Evolutionary conservation across 1,140 invertebrate genomes (phyloP).

Genomic region (Tetramorium alpestre): DNA sequence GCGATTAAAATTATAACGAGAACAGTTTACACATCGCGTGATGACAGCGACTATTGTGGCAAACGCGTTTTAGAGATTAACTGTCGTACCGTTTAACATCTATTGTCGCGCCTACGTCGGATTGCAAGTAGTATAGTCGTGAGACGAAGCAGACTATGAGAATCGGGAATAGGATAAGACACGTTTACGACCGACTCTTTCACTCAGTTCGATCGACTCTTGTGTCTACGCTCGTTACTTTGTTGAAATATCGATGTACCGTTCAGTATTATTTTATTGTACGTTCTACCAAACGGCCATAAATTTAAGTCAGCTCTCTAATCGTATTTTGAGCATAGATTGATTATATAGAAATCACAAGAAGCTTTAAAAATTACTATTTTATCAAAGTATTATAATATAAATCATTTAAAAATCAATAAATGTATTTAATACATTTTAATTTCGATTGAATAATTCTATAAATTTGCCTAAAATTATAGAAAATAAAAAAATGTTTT

Average conservation of each 20-base stretch:
- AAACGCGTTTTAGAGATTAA: conserved; percentile 57
- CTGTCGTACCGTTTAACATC: conserved; percentile 64
- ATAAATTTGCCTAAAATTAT: not conserved
- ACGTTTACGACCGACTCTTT: conserved; percentile 35
- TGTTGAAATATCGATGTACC: conserved; percentile 51
- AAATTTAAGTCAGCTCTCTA: conserved; percentile 10
- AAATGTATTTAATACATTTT: not conserved
- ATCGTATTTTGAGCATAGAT: not conserved
- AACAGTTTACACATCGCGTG: conserved; percentile 10
- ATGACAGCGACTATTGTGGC: conserved; percentile 13
- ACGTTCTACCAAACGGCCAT: not conserved
- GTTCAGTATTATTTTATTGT: conserved; percentile 39
- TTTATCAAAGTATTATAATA: not conserved
- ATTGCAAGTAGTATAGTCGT: conserved; percentile 33
- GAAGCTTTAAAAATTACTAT: not conserved
- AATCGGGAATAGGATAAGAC: conserved; percentile 66
- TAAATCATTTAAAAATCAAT: not conserved
- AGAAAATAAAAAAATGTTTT: not conserved
- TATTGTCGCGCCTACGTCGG: conserved; percentile 50
- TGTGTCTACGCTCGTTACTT: conserved; percentile 29
- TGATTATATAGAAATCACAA: not conserved
- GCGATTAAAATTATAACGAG: conserved; percentile 23
- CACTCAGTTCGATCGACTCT: conserved; percentile 43
- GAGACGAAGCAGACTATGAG: conserved; percentile 49
- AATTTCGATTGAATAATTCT: not conserved